Evolutionary conservation across 2,113 vertebrate genomes (phyloP).

Genomic region (Ictalurus punctatus): DNA sequence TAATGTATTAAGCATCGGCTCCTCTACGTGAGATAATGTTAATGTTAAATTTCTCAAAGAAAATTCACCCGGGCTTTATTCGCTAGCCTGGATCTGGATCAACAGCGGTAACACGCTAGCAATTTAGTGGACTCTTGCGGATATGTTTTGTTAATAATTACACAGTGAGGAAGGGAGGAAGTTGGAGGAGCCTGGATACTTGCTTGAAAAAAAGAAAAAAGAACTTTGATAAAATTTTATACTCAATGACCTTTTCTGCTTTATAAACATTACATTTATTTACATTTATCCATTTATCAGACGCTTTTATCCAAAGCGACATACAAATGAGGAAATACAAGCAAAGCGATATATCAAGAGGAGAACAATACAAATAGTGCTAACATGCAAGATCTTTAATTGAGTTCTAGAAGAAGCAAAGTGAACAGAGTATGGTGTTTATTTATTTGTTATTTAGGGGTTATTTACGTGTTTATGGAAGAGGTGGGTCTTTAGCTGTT

Average conservation of each 20-base stretch:
- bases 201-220: not conserved
- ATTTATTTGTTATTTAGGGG: no score
- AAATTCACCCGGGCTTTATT: conserved; percentile 28
- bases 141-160: conserved; percentile 16
- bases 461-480: no score
- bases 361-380: no score
- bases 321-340: no score
- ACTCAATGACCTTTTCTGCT: not conserved
- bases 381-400: no score
- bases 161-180: not conserved
- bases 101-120: not conserved
- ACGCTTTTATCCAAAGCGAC: no score
- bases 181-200: not conserved
- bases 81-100: not conserved
- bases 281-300: no score
- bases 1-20: conserved; percentile 38
- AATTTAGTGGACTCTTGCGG: conserved; percentile 5
- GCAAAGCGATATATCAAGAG: no score
- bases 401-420: no score
- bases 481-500: no score
- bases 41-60: conserved; percentile 34
- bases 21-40: conserved; percentile 55
- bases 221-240: not conserved
- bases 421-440: no score
- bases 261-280: not conserved